Percentiles rank a stretch among this genome's conserved stretches.
phyloP scores from a whole-genome alignment of 2,888 invertebrate genomes.

The Rotaria socialis region DNA sequence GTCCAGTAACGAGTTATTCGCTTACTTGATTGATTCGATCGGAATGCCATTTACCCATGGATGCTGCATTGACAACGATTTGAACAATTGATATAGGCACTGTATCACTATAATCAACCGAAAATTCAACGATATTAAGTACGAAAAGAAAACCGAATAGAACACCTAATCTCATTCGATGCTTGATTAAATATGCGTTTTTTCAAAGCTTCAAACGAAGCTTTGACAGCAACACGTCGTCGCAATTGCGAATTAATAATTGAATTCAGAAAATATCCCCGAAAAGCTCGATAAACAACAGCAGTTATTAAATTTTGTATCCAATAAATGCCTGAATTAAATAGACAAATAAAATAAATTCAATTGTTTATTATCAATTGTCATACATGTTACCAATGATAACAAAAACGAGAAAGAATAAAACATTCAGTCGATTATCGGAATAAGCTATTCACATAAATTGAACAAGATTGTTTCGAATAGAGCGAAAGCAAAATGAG shows the following conservation, averaged over 20 bases:
- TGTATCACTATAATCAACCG: background rate
- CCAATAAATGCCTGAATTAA: constrained; percentile 55
- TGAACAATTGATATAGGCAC: background rate
- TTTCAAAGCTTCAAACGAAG: constrained; percentile 55
- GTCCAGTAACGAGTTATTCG: too few species aligned
- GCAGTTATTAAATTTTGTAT: constrained; percentile 59
- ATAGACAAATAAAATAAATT: background rate
- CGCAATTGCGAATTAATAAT: constrained; percentile 56
- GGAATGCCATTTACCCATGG: background rate
- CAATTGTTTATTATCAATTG: background rate
- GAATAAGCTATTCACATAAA: constrained; percentile 57
- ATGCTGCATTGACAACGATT: background rate
- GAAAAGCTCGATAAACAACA: constrained; percentile 57
- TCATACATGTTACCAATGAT: constrained; percentile 53
- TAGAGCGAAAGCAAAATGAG: too few species aligned
- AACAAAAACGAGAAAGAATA: constrained; percentile 56
- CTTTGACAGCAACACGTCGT: constrained; percentile 54
- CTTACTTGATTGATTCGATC: background rate
- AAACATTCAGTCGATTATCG: constrained; percentile 53
- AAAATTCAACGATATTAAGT: too few species aligned
- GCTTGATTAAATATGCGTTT: background rate
- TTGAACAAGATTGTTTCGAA: constrained; percentile 48
- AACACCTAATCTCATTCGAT: background rate
- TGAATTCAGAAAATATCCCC: constrained; percentile 58
- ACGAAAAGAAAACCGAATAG: too few species aligned